Evolutionary conservation across 2,113 vertebrate species (phyloP).

Genomic region (Microcebus ravelobensis): DNA sequence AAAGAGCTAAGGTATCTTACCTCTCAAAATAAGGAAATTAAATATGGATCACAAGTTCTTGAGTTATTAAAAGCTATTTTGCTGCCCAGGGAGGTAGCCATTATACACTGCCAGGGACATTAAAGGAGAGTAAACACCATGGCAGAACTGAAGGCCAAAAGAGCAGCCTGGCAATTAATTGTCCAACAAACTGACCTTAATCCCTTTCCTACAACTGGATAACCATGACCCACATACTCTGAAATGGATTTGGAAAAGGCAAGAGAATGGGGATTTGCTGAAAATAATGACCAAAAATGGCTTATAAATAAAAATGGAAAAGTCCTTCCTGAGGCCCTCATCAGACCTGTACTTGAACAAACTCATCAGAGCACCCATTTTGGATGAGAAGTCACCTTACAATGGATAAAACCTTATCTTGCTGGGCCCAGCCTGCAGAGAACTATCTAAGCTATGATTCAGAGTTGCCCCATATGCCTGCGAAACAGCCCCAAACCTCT

Average conservation of each 20-base stretch:
- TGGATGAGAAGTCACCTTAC: background rate
- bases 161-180: too few species aligned
- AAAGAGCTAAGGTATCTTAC: background rate
- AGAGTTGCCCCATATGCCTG: background rate
- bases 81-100: background rate
- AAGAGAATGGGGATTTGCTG: background rate
- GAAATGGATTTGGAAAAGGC: background rate
- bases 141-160: background rate
- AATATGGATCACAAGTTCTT: background rate
- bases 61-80: background rate
- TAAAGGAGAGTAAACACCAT: background rate
- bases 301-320: background rate
- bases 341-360: background rate
- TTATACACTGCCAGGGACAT: background rate
- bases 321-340: background rate
- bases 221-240: background rate
- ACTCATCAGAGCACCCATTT: background rate
- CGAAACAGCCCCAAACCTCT: background rate
- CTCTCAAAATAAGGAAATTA: background rate
- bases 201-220: background rate
- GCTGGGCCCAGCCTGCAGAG: background rate
- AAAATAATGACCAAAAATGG: background rate
- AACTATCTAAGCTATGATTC: background rate
- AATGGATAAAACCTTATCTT: background rate
- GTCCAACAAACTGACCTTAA: background rate